phyloP scores from a whole-genome alignment of 53 echinoderm and acorn worm species.

The Luidia sarsii region DNA sequence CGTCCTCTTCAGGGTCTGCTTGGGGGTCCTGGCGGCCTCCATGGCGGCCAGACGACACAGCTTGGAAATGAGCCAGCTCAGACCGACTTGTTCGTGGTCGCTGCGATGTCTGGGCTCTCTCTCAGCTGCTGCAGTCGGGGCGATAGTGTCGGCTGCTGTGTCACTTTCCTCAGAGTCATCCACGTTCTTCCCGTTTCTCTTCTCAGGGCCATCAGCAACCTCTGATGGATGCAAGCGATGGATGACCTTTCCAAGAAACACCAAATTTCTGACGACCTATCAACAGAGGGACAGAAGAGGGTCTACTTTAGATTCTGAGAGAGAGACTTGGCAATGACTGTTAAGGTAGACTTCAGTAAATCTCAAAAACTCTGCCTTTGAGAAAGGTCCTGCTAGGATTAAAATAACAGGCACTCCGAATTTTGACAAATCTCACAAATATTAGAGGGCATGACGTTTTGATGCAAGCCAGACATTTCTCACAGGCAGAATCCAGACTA shows the following conservation, averaged over 20 bases:
- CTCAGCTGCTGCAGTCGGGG: neutral
- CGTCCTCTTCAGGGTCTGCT: constrained; percentile 65
- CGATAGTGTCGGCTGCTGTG: neutral
- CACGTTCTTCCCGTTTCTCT: constrained; percentile 36
- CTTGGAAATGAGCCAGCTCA: constrained; percentile 70
- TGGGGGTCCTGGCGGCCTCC: constrained; percentile 72
- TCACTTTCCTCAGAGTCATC: constrained; percentile 18
- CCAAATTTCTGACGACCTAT: constrained; percentile 89
- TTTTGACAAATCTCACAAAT: too few species aligned
- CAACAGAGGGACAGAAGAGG: too few species aligned
- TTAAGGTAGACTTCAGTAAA: too few species aligned
- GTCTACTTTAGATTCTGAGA: too few species aligned
- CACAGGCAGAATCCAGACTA: too few species aligned
- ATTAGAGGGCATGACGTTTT: too few species aligned
- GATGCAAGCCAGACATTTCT: too few species aligned
- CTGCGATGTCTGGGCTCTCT: neutral
- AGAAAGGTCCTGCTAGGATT: too few species aligned
- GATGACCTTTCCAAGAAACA: constrained; percentile 85
- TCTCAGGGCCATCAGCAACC: constrained; percentile 5
- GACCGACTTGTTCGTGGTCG: neutral
- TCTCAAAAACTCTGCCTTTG: too few species aligned
- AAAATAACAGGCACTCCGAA: too few species aligned
- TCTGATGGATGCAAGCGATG: constrained; percentile 55
- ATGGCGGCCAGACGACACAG: constrained; percentile 66
- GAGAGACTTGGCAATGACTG: too few species aligned